These are phyloP conservation scores for Pseudochromis fuscus DNA, from an alignment of 2,797 vertebrate genomes.

Conservation along the genomic window DNA sequence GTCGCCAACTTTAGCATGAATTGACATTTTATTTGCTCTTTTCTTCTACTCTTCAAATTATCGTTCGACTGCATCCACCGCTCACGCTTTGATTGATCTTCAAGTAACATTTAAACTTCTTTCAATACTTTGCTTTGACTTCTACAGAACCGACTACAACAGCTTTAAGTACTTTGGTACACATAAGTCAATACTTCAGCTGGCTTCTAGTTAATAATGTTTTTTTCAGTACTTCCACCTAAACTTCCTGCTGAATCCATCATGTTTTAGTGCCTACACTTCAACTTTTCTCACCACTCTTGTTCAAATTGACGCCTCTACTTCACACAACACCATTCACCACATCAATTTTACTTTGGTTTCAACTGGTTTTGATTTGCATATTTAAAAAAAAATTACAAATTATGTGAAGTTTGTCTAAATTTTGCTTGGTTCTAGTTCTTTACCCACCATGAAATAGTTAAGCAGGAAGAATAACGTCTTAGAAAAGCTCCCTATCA, in stretches of 20 bases:
- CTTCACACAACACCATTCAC: background rate
- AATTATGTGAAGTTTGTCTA: background rate
- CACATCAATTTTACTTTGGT: background rate
- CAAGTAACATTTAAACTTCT: background rate
- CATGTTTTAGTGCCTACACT: background rate
- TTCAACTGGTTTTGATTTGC: background rate
- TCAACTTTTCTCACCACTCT: background rate
- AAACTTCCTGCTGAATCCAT: background rate
- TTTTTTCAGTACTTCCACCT: background rate
- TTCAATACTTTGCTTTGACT: background rate
- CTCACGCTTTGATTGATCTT: background rate
- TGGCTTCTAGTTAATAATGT: background rate
- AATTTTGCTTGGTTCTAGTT: background rate
- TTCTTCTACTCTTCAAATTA: background rate
- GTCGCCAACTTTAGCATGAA: background rate
- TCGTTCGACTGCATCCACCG: background rate
- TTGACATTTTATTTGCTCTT: background rate
- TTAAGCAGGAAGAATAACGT: conserved; percentile 1
- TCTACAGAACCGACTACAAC: background rate
- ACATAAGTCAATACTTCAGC: background rate
- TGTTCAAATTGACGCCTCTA: background rate
- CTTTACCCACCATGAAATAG: background rate
- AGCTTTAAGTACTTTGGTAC: background rate
- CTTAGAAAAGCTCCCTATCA: conserved; percentile 7
- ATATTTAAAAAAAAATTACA: background rate